A percentile compares a stretch with the other conserved stretches of the same genome.
These are phyloP conservation scores for Pocillopora verrucosa DNA, from an alignment of 64 coral and sea anemone species.

Conservation along the genomic window DNA sequence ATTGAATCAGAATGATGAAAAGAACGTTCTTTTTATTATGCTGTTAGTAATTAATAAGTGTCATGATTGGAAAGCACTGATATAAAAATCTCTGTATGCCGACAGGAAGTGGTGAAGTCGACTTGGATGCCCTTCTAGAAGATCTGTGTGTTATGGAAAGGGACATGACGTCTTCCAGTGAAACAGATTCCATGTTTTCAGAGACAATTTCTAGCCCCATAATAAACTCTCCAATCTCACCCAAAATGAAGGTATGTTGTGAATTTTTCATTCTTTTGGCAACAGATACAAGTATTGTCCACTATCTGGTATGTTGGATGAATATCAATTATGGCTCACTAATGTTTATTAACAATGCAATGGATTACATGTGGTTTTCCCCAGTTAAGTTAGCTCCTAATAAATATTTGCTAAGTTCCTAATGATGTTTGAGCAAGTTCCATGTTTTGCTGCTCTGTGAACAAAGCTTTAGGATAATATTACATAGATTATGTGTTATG, in stretches of 20 bases:
- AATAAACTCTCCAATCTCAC: conserved; percentile 71
- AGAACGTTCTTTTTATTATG: not conserved
- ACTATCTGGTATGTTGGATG: not conserved
- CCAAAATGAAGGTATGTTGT: conserved; percentile 77
- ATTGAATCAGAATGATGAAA: conserved; percentile 21
- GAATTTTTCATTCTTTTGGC: not conserved
- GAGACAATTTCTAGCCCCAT: conserved; percentile 28
- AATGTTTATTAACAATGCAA: not conserved
- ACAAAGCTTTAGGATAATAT: too few relatives aligned
- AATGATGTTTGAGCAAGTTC: not conserved
- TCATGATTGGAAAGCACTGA: conserved; percentile 15
- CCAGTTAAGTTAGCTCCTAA: not conserved
- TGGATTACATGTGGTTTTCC: not conserved
- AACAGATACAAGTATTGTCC: not conserved
- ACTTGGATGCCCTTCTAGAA: conserved; percentile 95
- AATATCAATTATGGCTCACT: not conserved
- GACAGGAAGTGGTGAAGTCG: conserved; percentile 90
- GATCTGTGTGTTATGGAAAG: conserved; percentile 98
- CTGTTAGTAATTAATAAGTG: conserved; percentile 63
- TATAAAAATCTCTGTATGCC: conserved; percentile 35
- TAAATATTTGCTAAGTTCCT: not conserved
- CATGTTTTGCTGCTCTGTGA: too few relatives aligned
- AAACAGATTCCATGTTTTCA: conserved; percentile 33
- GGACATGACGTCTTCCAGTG: conserved; percentile 70
- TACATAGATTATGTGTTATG: too few relatives aligned